Percentiles rank a stretch among this genome's conserved stretches.
These are phyloP conservation scores for Macropis europaea DNA, from an alignment of 2,888 invertebrate species.

Conservation along the genomic window DNA sequence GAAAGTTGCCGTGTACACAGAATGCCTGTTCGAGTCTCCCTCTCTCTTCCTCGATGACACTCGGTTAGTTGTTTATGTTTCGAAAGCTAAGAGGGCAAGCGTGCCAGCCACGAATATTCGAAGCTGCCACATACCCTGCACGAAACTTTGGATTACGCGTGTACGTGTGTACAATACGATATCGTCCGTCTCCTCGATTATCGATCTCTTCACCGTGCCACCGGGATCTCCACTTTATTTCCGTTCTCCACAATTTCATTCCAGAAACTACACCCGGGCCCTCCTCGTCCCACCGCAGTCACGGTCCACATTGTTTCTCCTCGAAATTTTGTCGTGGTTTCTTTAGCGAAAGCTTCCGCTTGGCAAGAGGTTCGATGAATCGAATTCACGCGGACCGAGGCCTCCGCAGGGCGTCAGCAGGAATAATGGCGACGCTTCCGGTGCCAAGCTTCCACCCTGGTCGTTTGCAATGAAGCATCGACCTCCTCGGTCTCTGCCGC, in stretches of 20 bases:
- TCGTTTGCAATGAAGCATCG: slow-evolving; percentile 27
- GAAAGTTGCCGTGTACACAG: slow-evolving; percentile 1
- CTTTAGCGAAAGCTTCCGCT: slow-evolving; percentile 40
- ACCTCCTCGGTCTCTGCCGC: neutral
- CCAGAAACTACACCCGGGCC: too few relatives aligned
- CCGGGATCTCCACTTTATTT: neutral
- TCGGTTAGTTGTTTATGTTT: slow-evolving; percentile 33
- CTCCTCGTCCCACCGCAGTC: neutral
- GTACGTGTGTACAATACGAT: neutral
- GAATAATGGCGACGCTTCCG: slow-evolving; percentile 35
- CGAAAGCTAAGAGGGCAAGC: slow-evolving; percentile 16
- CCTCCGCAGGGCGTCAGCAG: slow-evolving; percentile 15
- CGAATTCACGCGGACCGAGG: slow-evolving; percentile 35
- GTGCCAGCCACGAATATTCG: slow-evolving; percentile 34
- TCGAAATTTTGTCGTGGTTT: neutral
- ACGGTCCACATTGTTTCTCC: neutral
- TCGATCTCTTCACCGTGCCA: neutral
- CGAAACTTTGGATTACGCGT: slow-evolving; percentile 11
- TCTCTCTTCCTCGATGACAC: slow-evolving; percentile 15
- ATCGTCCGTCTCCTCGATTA: neutral
- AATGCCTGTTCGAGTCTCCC: slow-evolving; percentile 13
- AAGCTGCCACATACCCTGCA: neutral
- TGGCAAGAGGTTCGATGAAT: slow-evolving; percentile 60
- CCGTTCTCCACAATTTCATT: neutral
- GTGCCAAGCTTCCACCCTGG: slow-evolving; percentile 40